Conservation (phyloP, 1,140 invertebrate species). For the Listronotus bonariensis region DNA sequence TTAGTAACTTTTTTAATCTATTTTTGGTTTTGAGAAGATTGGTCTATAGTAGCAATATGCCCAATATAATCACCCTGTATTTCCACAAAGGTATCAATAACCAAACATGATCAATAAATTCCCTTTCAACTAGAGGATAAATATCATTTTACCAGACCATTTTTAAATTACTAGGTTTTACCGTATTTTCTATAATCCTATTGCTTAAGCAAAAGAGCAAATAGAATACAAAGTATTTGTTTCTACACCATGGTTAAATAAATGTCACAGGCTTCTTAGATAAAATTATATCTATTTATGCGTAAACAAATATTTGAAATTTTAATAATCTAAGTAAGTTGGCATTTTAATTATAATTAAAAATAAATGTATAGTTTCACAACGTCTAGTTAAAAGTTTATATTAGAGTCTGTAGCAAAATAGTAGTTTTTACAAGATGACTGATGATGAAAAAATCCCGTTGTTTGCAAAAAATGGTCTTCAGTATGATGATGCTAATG, state of each 20-base stretch:
- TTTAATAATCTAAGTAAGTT: neutral
- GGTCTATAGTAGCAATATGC: too few species aligned
- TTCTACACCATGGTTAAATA: neutral
- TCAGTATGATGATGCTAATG: constrained; percentile 8
- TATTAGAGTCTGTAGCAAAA: neutral
- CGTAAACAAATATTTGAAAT: constrained; percentile 21
- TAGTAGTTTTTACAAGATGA: neutral
- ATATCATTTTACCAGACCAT: constrained; percentile 22
- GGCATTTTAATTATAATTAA: neutral
- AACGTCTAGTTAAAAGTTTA: neutral
- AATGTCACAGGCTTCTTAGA: constrained; percentile 4
- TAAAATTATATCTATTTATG: constrained; percentile 18
- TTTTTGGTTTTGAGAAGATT: too few species aligned
- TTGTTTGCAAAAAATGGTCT: constrained; percentile 20
- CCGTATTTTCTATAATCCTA: constrained; percentile 24
- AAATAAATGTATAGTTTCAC: neutral
- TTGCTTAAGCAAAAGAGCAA: constrained; percentile 14
- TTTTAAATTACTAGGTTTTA: constrained; percentile 2
- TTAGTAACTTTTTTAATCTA: too few species aligned
- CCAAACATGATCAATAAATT: constrained; percentile 30
- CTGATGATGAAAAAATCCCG: constrained; percentile 7
- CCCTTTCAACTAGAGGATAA: constrained; percentile 10
- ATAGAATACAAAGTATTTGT: neutral
- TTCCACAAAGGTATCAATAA: constrained; percentile 9
- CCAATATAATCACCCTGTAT: neutral